Evolutionary conservation across 1,140 invertebrate genomes (phyloP).

Genomic region (Pseudomyrmex concolor): DNA sequence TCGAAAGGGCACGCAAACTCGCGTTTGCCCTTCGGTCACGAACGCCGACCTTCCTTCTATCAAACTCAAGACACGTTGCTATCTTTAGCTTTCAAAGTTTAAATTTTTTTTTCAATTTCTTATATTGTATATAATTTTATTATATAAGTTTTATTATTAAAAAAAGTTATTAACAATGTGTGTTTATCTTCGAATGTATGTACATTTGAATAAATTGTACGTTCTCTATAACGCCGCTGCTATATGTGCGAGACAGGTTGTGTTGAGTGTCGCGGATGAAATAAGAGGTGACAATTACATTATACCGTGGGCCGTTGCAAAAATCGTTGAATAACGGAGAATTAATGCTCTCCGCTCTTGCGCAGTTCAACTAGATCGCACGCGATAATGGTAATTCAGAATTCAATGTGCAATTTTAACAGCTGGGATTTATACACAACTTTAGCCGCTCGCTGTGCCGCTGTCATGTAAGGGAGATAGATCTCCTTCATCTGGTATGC

Average conservation of each 20-base stretch:
- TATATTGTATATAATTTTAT: neutral
- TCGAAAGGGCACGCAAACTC: slow-evolving; percentile 66
- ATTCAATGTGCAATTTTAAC: slow-evolving; percentile 28
- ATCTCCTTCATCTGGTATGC: slow-evolving; percentile 34
- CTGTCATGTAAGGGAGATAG: slow-evolving; percentile 31
- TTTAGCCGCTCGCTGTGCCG: neutral
- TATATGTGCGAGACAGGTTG: neutral
- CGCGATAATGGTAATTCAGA: slow-evolving; percentile 31
- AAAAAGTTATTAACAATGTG: neutral
- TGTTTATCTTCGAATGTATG: neutral
- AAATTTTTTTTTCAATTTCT: neutral
- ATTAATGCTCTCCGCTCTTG: neutral
- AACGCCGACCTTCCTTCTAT: slow-evolving; percentile 60
- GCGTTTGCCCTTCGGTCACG: slow-evolving; percentile 48
- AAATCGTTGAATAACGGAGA: slow-evolving; percentile 17
- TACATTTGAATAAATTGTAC: neutral
- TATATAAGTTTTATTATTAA: neutral
- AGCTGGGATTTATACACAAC: slow-evolving; percentile 17
- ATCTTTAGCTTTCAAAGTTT: neutral
- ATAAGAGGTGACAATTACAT: neutral
- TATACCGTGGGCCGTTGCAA: neutral
- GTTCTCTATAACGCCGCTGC: neutral
- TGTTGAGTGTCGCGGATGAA: neutral
- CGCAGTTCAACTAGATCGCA: slow-evolving; percentile 14
- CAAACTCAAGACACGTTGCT: too few relatives aligned